Base-by-base conservation (phyloP, 2,888 invertebrate species). In the Agapetus fuscipes region DNA sequence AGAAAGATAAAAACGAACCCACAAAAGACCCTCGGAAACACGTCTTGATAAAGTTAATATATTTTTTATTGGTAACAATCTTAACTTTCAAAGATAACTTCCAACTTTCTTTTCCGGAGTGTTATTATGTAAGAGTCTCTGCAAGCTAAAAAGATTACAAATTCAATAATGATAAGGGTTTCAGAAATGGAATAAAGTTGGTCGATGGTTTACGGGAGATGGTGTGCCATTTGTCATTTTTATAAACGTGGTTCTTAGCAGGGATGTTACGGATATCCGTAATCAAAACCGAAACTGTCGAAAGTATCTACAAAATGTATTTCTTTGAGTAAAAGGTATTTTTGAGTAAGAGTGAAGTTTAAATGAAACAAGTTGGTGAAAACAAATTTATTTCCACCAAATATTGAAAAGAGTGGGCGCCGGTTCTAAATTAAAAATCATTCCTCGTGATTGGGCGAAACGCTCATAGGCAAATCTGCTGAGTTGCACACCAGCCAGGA, bases 161-260 rank as follows among this genome's bases (percentile, higher is more conserved):
- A 41, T 41, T 41, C 41, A 41, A 41, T 41, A 41, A 41, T 37
- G 26, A 37, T 30, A 20, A 34, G 33, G 32, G 32, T 37, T 32
- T 27, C 28, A 20, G 29, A 41, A 41, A 41, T 41, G 39, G 27
- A 39, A 39, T 39, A 39, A 39, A 39, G 39, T 39, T 39, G 17
- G 39, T 13, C 27, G 34, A 33, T 33, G 24, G 24, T 24, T 33
- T 15, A 33, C 33, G 24, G 20, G 33, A 20, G 20, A 20, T 9
- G 24, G 16, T 3, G n/a, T 24, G 12, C 25, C 25, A 33, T 33
- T 33, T 33, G 33, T 33, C 25, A 33, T 33, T 33, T 33, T 33
- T 25, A 33, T 33, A 33, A 33, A 33, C 24, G 33, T 33, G 33
- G 20, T 33, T n/a, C 25, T 25, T 2, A 25, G 33, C n/a, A n/a